Conservation (phyloP, 2,113 vertebrate genomes). For the Gnathonemus longibarbis region DNA sequence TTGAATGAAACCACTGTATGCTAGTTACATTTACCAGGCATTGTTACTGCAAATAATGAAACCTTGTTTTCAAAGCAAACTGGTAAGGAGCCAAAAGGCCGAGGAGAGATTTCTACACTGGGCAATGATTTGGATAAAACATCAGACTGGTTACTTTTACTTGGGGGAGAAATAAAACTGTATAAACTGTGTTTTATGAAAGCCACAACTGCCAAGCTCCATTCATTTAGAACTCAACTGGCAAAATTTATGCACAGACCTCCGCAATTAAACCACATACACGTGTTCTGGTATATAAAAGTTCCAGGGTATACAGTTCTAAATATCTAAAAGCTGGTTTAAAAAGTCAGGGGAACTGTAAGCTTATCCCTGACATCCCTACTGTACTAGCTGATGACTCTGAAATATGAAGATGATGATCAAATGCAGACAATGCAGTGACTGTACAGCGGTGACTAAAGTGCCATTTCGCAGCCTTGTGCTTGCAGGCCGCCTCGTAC, state of each 20-base stretch:
- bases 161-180: neutral
- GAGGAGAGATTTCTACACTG: neutral
- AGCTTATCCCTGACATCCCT: neutral
- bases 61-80: neutral
- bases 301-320: neutral
- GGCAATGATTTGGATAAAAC: neutral
- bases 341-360: neutral
- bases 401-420: neutral
- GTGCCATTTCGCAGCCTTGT: neutral
- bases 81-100: neutral
- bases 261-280: neutral
- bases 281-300: neutral
- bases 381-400: neutral
- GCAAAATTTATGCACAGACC: neutral
- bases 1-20: neutral
- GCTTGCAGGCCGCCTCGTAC: conserved; percentile 47
- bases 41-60: neutral
- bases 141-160: conserved; percentile 9
- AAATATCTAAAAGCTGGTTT: neutral
- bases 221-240: neutral
- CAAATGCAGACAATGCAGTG: neutral
- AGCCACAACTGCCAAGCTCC: neutral
- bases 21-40: neutral
- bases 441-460: neutral
- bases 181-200: neutral